Evolutionary conservation across 2,888 invertebrate genomes (phyloP).

Genomic region (Rhorus exstirpatorius): DNA sequence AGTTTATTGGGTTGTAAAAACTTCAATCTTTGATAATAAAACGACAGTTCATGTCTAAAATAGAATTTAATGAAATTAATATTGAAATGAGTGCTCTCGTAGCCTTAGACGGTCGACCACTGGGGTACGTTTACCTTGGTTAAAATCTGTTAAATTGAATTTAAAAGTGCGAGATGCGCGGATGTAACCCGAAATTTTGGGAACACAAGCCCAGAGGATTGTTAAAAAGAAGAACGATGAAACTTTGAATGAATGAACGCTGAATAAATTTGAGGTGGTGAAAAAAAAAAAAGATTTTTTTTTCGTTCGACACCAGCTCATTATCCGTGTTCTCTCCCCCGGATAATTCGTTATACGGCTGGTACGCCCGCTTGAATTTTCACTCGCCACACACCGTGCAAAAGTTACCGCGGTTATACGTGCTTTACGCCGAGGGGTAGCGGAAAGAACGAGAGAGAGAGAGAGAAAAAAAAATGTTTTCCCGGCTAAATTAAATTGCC

Average conservation of each 20-base stretch:
- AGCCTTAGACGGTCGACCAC: too few species aligned
- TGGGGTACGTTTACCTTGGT: too few species aligned
- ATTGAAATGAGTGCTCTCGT: too few species aligned
- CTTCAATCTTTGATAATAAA: too few species aligned
- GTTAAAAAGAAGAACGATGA: conserved; percentile 28
- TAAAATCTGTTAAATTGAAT: too few species aligned
- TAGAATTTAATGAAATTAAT: too few species aligned
- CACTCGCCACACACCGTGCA: conserved; percentile 9
- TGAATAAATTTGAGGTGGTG: conserved; percentile 41
- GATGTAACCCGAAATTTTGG: too few species aligned
- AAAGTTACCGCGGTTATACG: conserved; percentile 32
- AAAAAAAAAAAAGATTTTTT: conserved; percentile 21
- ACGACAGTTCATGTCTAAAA: too few species aligned
- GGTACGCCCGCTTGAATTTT: conserved; percentile 36
- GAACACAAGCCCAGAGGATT: neutral
- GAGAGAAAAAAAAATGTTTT: conserved; percentile 30
- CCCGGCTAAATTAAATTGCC: conserved; percentile 43
- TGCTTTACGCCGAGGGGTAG: neutral
- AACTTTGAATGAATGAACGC: conserved; percentile 29
- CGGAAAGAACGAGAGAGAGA: conserved; percentile 1
- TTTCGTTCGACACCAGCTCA: conserved; percentile 47
- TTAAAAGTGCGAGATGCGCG: too few species aligned
- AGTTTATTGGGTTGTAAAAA: too few species aligned
- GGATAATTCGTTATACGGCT: conserved; percentile 30
- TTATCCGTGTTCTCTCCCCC: conserved; percentile 41